These are phyloP conservation scores for Glareola pratincola DNA, from an alignment of 2,113 vertebrate species.

Conservation along the genomic window DNA sequence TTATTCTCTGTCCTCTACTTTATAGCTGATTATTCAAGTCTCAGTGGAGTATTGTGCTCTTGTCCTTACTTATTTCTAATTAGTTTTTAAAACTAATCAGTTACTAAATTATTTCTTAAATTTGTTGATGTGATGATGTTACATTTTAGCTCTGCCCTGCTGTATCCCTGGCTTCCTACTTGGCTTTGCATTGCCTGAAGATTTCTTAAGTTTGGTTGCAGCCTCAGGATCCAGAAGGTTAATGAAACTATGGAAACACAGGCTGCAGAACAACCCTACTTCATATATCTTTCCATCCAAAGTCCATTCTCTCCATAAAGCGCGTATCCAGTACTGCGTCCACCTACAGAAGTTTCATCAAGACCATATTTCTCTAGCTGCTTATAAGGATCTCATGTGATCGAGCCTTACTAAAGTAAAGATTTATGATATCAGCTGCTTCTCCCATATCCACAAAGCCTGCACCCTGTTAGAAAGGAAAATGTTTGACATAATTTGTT, in stretches of 20 bases:
- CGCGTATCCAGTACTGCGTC: neutral
- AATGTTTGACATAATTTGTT: neutral
- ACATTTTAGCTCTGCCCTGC: neutral
- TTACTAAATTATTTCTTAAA: neutral
- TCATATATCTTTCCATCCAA: neutral
- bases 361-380: neutral
- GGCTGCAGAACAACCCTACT: neutral
- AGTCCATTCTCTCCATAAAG: neutral
- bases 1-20: neutral
- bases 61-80: neutral
- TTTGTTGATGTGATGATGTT: neutral
- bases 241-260: neutral
- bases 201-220: neutral
- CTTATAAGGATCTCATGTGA: neutral
- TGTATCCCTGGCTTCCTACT: neutral
- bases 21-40: neutral
- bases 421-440: neutral
- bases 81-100: neutral
- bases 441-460: neutral
- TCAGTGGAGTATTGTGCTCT: neutral
- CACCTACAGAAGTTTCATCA: neutral
- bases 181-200: neutral
- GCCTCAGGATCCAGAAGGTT: neutral
- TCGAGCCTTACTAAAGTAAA: neutral
- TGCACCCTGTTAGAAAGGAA: neutral